Percentiles rank a stretch among this genome's conserved stretches.
phyloP scores from a whole-genome alignment of 2,113 vertebrate species.

The Neofelis nebulosa region DNA sequence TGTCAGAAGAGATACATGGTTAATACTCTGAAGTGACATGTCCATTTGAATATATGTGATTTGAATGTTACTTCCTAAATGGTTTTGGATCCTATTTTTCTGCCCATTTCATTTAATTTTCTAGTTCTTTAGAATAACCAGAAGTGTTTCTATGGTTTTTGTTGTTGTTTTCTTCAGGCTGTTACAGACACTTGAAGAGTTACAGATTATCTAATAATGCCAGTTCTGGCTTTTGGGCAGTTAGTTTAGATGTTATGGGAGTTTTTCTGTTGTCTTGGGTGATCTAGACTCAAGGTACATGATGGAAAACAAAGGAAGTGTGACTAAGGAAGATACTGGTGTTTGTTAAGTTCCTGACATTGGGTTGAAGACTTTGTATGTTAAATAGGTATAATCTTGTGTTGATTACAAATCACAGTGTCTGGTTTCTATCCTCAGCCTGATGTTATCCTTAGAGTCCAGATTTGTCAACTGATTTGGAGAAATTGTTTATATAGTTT shows the following conservation, averaged over 20 bases:
- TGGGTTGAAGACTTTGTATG: background rate
- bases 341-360: background rate
- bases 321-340: background rate
- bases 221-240: background rate
- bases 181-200: background rate
- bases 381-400: background rate
- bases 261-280: background rate
- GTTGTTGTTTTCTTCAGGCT: slow-evolving; percentile 3
- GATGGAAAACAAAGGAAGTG: background rate
- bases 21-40: background rate
- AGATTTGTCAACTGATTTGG: slow-evolving; percentile 24
- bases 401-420: background rate
- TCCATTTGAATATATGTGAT: slow-evolving; percentile 4
- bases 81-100: background rate
- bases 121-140: background rate
- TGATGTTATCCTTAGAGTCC: background rate
- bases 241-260: background rate
- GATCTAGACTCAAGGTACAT: background rate
- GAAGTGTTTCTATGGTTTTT: background rate
- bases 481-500: background rate
- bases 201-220: background rate
- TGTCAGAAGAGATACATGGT: background rate
- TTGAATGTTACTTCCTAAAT: slow-evolving; percentile 22
- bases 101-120: slow-evolving; percentile 32
- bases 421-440: background rate